Base-by-base conservation (phyloP, 37 sponge, comb jelly and placozoan species). In the Haliclona indistincta region DNA sequence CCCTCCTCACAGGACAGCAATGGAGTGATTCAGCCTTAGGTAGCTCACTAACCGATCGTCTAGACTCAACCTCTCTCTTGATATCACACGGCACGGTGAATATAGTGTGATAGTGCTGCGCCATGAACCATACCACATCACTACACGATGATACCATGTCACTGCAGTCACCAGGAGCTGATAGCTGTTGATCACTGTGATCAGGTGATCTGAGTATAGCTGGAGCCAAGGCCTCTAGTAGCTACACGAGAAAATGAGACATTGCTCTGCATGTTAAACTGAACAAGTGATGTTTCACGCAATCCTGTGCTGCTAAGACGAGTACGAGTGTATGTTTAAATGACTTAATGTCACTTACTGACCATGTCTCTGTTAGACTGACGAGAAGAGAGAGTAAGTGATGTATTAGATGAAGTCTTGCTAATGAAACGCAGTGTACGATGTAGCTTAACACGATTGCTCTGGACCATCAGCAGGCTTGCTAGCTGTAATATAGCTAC, bases 11-110 rank as follows among this genome's bases (percentile, higher is more conserved):
- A 26, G 30, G 25, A 34, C 71, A 36, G 70, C 23, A 19, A 19
- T 47, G 32, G 22, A 33, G 54, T 28, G 39, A 67, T 4, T n/a
- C 68, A 52, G 34, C 8, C 11, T 51, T 43, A 40, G 20, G 25
- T 26, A 73, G 36, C 19, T 23, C 28, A 26, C 54, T 53, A 17
- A 72, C 82, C 77, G 67, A 11, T 37, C 68, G 44, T 63, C 85
- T 32, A 37, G 52, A 22, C 26, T 88, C 79, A 0, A 82, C 82
- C 43, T 88, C 72, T 22, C 33, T 36, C 43, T 58, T 73, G 7
- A 88, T 47, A 38, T 88, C 80, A 10, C 63, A 39, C n/a, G 34
- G 29, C n/a, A 81, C 79, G 78, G 67, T 71, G 53, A 88, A 88
- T 19, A 88, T 78, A 28, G 64, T 35, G 6, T 72, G 70, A 54